Evolutionary conservation across 2,797 vertebrate species (phyloP).

Genomic region (Eupleurogrammus muticus): DNA sequence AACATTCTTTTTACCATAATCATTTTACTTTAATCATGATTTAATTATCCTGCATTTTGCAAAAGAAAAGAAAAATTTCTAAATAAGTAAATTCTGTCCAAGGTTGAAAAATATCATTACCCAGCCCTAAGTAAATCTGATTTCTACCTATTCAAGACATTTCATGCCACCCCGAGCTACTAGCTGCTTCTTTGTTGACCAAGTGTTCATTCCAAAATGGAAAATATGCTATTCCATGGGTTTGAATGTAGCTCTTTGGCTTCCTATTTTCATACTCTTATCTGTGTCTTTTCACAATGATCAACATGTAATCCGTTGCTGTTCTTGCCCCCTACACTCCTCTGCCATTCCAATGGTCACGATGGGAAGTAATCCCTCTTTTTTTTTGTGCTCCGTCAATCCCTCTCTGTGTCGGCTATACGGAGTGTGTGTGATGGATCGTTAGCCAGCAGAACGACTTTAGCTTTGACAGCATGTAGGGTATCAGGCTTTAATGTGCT

Average conservation of each 20-base stretch:
- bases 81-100: neutral
- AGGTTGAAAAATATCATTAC: neutral
- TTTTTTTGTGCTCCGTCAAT: conserved; percentile 63
- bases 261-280: conserved; percentile 29
- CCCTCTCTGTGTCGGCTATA: conserved; percentile 54
- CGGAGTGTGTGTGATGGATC: conserved; percentile 74
- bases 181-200: conserved; percentile 1
- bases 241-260: conserved; percentile 22
- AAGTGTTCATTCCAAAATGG: conserved; percentile 16
- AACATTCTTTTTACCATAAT: neutral
- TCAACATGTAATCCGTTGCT: conserved; percentile 59
- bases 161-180: neutral
- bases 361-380: conserved; percentile 60
- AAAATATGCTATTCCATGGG: conserved; percentile 5
- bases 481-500: conserved; percentile 59
- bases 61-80: too few species aligned
- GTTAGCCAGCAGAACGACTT: conserved; percentile 74
- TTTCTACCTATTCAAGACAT: neutral
- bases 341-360: conserved; percentile 40
- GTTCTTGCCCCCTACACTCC: conserved; percentile 23
- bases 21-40: neutral
- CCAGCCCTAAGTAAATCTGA: neutral
- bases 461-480: conserved; percentile 65
- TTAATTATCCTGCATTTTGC: neutral
- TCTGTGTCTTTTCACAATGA: conserved; percentile 41